Evolutionary conservation across 2,888 invertebrate species (phyloP).

Genomic region (Allacma fusca): DNA sequence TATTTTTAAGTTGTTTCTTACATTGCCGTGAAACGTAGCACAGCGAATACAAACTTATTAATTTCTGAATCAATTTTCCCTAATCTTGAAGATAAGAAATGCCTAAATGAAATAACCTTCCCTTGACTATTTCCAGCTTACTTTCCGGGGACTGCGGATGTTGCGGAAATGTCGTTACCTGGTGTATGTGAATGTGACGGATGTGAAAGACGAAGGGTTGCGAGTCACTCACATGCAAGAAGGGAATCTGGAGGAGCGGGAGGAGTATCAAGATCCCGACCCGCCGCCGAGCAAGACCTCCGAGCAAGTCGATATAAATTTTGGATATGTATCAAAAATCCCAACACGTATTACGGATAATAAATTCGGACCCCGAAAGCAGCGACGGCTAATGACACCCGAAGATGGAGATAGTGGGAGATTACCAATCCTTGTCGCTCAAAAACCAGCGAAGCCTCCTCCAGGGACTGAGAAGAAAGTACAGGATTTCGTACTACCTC

Average conservation of each 20-base stretch:
- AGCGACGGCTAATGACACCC: too few species aligned
- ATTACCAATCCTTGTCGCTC: background rate
- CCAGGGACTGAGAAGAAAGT: background rate
- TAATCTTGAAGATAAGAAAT: too few species aligned
- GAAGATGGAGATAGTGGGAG: background rate
- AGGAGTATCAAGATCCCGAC: background rate
- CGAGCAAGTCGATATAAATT: background rate
- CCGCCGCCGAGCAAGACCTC: background rate
- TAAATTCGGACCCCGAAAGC: background rate
- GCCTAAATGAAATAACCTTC: too few species aligned
- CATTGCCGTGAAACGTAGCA: too few species aligned
- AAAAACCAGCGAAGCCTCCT: background rate
- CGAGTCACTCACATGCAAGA: too few species aligned
- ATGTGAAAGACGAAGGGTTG: slow-evolving; percentile 7
- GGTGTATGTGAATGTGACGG: slow-evolving; percentile 35
- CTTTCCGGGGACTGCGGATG: background rate
- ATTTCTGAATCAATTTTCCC: too few species aligned
- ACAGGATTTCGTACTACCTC: background rate
- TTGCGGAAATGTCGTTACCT: slow-evolving; percentile 33
- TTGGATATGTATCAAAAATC: background rate
- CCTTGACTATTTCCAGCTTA: slow-evolving; percentile 29
- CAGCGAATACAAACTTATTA: too few species aligned
- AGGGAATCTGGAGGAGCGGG: background rate
- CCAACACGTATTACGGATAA: background rate
- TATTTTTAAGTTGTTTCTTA: too few species aligned